Evolutionary conservation across 37 sponge, comb jelly and placozoan species (phyloP), one percentile per base, ranked within the genome.

Genomic region (Ianthella basta): DNA sequence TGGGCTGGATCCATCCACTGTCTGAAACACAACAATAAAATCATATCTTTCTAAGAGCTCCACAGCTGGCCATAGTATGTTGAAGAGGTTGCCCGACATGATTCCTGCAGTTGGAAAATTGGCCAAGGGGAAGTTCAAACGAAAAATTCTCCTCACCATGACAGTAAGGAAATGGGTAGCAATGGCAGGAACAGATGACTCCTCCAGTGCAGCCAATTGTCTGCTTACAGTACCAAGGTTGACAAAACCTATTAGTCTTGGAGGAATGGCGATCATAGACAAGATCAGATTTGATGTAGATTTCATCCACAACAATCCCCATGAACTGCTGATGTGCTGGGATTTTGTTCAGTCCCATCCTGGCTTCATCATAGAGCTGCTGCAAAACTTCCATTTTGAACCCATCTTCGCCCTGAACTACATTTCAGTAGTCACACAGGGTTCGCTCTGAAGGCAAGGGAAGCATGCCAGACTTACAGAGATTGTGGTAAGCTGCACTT

Each of bases 391-490:
- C 59, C 59, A 57, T 57, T 20, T 57, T 57, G 18, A 57, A 57
- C 5, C 29, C 82, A 5, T 81, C 82, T 33, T 18, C 61, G 2
- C 50, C 30, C 25, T 35, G 21, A 21, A 37, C 64, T 3, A 81
- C 34, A 79, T 57, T 38, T 0, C 59, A 38, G 81, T 80, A 56
- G 32, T 80, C 81, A 23, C 59, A n/a, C 33, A 80, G 59, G 24
- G 81, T 80, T 16, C 81, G 81, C 4, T 80, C 39, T 56, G 81
- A 56, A 18, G 81, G 81, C 60, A 80, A 38, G 20, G 16, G 23
- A 21, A 55, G 29, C 59, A 80, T 24, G 14, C 60, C 59, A 56
- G 81, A 54, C 10, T 0, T 80, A 15, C 59, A 23, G 25, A 38
- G 29, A 57, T 80, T 80, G 27, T 44, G 34, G 56, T 56, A 55